Conservation (phyloP, 2,113 vertebrate species). For the Tragelaphus imberbis region DNA sequence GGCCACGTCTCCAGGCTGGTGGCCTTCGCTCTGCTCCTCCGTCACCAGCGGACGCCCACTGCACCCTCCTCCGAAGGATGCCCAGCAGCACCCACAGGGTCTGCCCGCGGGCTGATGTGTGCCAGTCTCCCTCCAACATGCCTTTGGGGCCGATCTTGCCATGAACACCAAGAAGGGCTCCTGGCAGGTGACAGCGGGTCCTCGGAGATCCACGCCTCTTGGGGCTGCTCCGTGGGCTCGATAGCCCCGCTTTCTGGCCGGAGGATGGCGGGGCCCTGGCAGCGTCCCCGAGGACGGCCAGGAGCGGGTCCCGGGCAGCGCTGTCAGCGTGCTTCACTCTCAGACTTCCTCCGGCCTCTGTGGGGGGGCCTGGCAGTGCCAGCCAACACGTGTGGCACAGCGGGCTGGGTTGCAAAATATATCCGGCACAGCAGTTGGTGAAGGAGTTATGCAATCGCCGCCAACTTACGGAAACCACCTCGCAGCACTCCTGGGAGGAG, state of each 20-base stretch:
- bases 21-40: not conserved
- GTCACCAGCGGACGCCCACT: fast-evolving
- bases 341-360: conserved; percentile 78
- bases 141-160: not conserved
- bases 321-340: conserved; percentile 66
- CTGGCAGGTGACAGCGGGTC: fast-evolving
- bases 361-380: conserved; percentile 73
- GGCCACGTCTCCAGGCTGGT: too few species aligned
- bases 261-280: not conserved
- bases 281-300: not conserved
- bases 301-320: not conserved
- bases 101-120: fast-evolving
- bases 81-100: not conserved
- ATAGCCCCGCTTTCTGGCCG: not conserved
- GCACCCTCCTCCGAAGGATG: not conserved
- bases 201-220: not conserved
- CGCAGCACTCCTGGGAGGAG: conserved; percentile 66
- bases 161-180: not conserved
- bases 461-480: conserved; percentile 88
- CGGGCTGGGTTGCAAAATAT: conserved; percentile 83
- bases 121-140: not conserved
- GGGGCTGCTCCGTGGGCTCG: not conserved
- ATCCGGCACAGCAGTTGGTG: conserved; percentile 86
- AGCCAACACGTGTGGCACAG: conserved; percentile 76
- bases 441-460: conserved; percentile 84